Conservation (phyloP, 1,140 invertebrate species). For the Ephestia elutella region DNA sequence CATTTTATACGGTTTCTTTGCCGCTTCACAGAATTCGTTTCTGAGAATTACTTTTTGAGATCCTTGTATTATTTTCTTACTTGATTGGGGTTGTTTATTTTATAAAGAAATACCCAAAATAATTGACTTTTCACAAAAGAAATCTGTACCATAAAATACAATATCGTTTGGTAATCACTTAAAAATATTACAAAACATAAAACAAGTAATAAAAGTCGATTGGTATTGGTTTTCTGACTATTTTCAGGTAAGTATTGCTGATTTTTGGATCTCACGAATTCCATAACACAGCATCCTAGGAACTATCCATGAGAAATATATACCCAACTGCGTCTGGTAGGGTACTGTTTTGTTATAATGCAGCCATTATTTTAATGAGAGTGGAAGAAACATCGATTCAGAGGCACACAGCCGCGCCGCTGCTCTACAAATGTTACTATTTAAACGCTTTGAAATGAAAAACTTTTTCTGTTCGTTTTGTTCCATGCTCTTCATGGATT, state of each 20-base stretch:
- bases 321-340: not conserved
- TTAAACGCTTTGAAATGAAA: constrained; percentile 1
- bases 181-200: no score
- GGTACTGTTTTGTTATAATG: not conserved
- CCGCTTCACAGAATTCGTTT: no score
- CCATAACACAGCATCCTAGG: no score
- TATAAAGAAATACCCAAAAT: no score
- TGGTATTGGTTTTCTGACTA: no score
- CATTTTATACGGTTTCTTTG: not conserved
- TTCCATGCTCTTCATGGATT: not conserved
- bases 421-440: not conserved
- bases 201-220: no score
- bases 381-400: not conserved
- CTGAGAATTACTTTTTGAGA: not conserved
- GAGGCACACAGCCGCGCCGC: not conserved
- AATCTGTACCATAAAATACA: no score
- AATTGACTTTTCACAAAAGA: no score
- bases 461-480: not conserved
- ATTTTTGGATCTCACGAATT: no score
- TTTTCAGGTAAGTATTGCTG: no score
- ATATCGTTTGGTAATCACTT: no score
- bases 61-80: not conserved
- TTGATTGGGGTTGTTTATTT: no score
- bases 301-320: not conserved
- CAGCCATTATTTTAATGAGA: constrained; percentile 2